Percentiles rank a stretch among this genome's conserved stretches.
Evolutionary conservation across 2,113 vertebrate species (phyloP).

Genomic region (Colistium nudipinnis): DNA sequence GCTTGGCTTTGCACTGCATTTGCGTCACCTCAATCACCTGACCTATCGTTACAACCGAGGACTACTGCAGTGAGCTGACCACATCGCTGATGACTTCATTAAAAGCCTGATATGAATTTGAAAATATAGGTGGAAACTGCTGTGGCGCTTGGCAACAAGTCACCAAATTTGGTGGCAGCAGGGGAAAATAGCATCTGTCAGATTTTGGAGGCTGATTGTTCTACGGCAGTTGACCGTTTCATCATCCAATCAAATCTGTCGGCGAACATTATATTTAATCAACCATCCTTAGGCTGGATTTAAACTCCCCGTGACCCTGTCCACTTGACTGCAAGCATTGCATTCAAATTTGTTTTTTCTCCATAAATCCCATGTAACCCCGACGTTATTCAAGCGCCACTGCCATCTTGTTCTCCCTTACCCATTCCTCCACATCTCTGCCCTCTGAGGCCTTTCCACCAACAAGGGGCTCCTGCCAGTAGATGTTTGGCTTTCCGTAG

Average conservation of each 20-base stretch:
- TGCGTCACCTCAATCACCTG: conserved; percentile 27
- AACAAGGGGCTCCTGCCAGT: conserved; percentile 83
- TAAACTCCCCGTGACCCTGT: conserved; percentile 42
- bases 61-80: not conserved
- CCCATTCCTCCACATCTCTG: conserved; percentile 92
- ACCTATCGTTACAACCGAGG: conserved; percentile 41
- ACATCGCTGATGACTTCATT: not conserved
- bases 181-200: not conserved
- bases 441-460: conserved; percentile 80
- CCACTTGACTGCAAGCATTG: conserved; percentile 29
- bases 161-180: not conserved
- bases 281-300: conserved; percentile 46
- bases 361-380: conserved; percentile 52
- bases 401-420: conserved; percentile 71
- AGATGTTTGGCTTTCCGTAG: conserved; percentile 87
- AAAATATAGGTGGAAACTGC: no score
- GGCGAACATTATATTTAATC: conserved; percentile 20
- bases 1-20: conserved; percentile 21
- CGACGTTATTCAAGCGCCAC: conserved; percentile 21
- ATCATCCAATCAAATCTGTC: conserved; percentile 51
- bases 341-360: not conserved
- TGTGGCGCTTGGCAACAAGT: no score
- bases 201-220: conserved; percentile 3
- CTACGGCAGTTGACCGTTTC: conserved; percentile 13
- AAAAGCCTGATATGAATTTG: not conserved